These are phyloP conservation scores for Tenthredo livida DNA, from an alignment of 2,888 invertebrate genomes.

Conservation along the genomic window DNA sequence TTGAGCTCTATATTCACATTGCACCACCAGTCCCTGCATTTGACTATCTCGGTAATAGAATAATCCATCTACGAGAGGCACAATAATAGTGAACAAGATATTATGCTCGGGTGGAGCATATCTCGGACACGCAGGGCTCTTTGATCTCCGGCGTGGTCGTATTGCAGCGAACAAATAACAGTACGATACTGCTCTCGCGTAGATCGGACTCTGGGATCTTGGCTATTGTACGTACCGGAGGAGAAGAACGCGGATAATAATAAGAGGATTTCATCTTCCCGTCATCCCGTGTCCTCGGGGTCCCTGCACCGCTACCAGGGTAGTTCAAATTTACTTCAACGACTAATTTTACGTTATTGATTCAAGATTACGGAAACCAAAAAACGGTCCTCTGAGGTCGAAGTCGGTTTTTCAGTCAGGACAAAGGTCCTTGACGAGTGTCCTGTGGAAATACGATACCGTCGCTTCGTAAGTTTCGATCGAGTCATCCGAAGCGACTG, in stretches of 20 bases:
- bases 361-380: background rate
- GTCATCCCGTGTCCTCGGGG: constrained; percentile 14
- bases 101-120: constrained; percentile 64
- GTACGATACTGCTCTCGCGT: constrained; percentile 41
- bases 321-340: background rate
- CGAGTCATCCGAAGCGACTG: constrained; percentile 47
- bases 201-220: constrained; percentile 51
- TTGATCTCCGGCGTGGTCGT: constrained; percentile 60
- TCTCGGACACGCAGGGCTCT: constrained; percentile 63
- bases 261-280: constrained; percentile 41
- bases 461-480: constrained; percentile 18
- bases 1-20: constrained; percentile 32
- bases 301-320: constrained; percentile 1
- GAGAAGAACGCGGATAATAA: constrained; percentile 40
- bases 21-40: constrained; percentile 49
- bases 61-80: constrained; percentile 68
- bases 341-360: background rate
- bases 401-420: background rate
- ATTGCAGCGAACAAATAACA: constrained; percentile 51
- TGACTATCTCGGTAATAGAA: constrained; percentile 71
- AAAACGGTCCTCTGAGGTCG: background rate
- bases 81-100: constrained; percentile 69
- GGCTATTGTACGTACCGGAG: constrained; percentile 46
- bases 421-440: constrained; percentile 12
- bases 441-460: constrained; percentile 19